Evolutionary conservation across 2,888 invertebrate species (phyloP).

Genomic region (Zaprionus bogoriensis): DNA sequence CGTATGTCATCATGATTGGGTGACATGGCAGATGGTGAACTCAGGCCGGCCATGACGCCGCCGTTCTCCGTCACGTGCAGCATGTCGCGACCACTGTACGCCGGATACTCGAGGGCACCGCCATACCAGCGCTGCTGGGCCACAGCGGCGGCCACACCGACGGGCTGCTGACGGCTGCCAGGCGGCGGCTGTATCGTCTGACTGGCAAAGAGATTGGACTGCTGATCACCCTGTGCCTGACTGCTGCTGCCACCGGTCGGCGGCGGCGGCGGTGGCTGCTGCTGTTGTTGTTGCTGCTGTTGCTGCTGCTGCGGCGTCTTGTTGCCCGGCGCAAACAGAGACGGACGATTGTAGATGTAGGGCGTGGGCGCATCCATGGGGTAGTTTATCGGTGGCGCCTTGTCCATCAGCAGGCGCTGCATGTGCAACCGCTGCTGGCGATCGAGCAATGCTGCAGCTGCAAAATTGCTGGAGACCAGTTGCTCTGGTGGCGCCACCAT

Average conservation of each 20-base stretch:
- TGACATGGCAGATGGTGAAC: conserved; percentile 82
- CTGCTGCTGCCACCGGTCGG: conserved; percentile 47
- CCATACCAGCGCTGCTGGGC: conserved; percentile 73
- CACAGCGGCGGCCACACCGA: conserved; percentile 45
- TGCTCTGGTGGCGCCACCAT: conserved; percentile 47
- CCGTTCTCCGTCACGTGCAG: conserved; percentile 81
- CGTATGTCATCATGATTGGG: conserved; percentile 83
- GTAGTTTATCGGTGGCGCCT: conserved; percentile 71
- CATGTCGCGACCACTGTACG: conserved; percentile 76
- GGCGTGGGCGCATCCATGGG: conserved; percentile 66
- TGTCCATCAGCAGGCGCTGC: conserved; percentile 70
- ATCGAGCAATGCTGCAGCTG: conserved; percentile 57
- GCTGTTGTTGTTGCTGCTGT: conserved; percentile 59
- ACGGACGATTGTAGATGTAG: conserved; percentile 88
- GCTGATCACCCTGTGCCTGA: conserved; percentile 44
- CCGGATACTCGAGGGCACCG: conserved; percentile 70
- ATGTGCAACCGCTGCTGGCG: conserved; percentile 57
- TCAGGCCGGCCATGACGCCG: conserved; percentile 74
- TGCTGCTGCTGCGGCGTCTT: conserved; percentile 45
- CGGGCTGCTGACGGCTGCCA: conserved; percentile 43
- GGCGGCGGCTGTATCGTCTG: conserved; percentile 73
- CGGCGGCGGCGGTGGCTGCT: conserved; percentile 43
- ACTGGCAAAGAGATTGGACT: conserved; percentile 55
- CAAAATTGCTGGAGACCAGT: conserved; percentile 46
- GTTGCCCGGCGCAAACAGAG: conserved; percentile 86